Percentiles rank a stretch among this genome's conserved stretches.
These are phyloP conservation scores for Monopterus albus DNA, from an alignment of 2,113 vertebrate species.

Conservation along the genomic window DNA sequence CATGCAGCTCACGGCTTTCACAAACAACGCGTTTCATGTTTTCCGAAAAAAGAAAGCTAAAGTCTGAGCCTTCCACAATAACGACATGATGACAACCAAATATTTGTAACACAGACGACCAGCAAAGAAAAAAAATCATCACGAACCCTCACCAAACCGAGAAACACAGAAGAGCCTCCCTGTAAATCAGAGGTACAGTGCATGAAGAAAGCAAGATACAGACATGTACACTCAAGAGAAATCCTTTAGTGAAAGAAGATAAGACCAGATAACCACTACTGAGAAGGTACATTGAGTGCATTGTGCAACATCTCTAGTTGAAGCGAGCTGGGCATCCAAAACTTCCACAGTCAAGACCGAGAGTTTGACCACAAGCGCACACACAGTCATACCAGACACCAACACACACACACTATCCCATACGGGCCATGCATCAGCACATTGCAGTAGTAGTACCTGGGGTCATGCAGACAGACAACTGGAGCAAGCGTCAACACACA, in stretches of 20 bases:
- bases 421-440: slow-evolving; percentile 86
- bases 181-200: slow-evolving; percentile 59
- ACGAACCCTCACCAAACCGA: slow-evolving; percentile 44
- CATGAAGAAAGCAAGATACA: slow-evolving; percentile 55
- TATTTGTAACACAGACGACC: slow-evolving; percentile 53
- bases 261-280: slow-evolving; percentile 69
- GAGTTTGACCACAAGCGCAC: slow-evolving; percentile 39
- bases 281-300: slow-evolving; percentile 76
- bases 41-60: slow-evolving; percentile 79
- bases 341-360: slow-evolving; percentile 46
- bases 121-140: slow-evolving; percentile 47
- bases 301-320: slow-evolving; percentile 77
- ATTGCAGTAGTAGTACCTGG: slow-evolving; percentile 81
- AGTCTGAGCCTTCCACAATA: slow-evolving; percentile 78
- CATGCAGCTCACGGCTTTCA: slow-evolving; percentile 90
- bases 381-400: too few relatives aligned
- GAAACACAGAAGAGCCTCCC: slow-evolving; percentile 57
- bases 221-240: slow-evolving; percentile 63
- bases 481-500: slow-evolving; percentile 65
- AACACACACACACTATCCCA: slow-evolving; percentile 34
- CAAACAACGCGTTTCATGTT: slow-evolving; percentile 79
- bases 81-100: slow-evolving; percentile 56
- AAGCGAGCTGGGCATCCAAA: slow-evolving; percentile 69
- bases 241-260: slow-evolving; percentile 65
- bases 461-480: slow-evolving; percentile 81